These are phyloP conservation scores for Alectoris magna DNA, from an alignment of 2,797 vertebrate genomes.

Conservation along the genomic window DNA sequence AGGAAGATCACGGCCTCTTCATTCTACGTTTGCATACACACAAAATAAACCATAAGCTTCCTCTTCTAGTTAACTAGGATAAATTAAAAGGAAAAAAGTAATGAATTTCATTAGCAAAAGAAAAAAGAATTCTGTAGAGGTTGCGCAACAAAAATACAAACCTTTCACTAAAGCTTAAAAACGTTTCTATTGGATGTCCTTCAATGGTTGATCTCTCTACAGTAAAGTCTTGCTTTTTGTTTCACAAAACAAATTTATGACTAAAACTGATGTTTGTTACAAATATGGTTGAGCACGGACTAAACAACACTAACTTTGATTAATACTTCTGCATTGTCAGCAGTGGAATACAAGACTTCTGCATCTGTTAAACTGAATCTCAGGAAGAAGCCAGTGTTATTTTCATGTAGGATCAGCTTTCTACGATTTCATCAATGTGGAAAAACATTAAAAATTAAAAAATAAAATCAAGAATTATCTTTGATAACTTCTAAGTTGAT, in stretches of 20 bases:
- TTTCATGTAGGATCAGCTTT: not conserved
- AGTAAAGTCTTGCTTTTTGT: not conserved
- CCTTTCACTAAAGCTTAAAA: not conserved
- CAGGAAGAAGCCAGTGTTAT: not conserved
- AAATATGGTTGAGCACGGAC: not conserved
- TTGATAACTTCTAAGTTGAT: not conserved
- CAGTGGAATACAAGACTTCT: not conserved
- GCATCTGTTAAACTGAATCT: not conserved
- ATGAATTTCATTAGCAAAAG: no score
- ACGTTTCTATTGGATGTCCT: not conserved
- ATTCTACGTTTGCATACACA: not conserved
- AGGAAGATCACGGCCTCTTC: not conserved
- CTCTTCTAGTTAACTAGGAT: not conserved
- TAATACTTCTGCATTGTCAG: constrained; percentile 19
- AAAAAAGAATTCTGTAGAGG: not conserved
- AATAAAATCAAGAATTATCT: not conserved
- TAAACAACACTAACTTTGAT: not conserved
- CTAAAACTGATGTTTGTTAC: not conserved
- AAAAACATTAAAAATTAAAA: not conserved
- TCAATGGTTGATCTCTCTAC: not conserved
- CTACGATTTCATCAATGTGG: not conserved
- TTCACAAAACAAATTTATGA: not conserved
- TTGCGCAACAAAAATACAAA: not conserved
- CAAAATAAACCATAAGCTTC: not conserved
- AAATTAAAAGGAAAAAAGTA: not conserved